Conservation (phyloP, 2,888 invertebrate species). For the Nephrotoma guestfalica region DNA sequence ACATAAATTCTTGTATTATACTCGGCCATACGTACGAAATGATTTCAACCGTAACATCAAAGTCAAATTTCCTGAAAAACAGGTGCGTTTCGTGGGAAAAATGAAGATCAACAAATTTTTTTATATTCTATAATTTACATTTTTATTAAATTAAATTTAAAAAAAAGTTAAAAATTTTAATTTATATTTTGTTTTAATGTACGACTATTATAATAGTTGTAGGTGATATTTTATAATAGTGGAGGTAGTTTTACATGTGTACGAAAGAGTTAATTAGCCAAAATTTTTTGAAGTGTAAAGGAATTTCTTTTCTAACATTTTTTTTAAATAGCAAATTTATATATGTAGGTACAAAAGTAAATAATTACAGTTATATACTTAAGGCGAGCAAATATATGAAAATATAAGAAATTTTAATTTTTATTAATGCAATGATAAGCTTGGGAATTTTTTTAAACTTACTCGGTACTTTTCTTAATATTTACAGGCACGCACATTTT, state of each 20-base stretch:
- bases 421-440: not conserved
- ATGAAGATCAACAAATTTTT: not conserved
- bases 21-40: not conserved
- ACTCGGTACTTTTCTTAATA: not conserved
- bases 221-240: not conserved
- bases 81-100: constrained; percentile 3
- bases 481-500: not conserved
- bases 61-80: constrained; percentile 4
- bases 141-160: not conserved
- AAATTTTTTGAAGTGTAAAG: not conserved
- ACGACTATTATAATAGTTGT: not conserved
- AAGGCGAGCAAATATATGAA: not conserved
- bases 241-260: not conserved
- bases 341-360: not conserved
- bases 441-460: not conserved
- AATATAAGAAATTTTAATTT: not conserved
- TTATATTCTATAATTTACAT: not conserved
- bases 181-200: not conserved
- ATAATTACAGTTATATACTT: not conserved
- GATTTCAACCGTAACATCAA: not conserved
- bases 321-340: not conserved
- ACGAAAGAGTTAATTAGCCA: not conserved
- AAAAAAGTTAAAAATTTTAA: not conserved
- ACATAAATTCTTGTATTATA: not conserved
- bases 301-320: not conserved